Evolutionary conservation across 2,888 invertebrate genomes (phyloP), one percentile per base, ranked within the genome.

Genomic region (Schizaphis graminum): DNA sequence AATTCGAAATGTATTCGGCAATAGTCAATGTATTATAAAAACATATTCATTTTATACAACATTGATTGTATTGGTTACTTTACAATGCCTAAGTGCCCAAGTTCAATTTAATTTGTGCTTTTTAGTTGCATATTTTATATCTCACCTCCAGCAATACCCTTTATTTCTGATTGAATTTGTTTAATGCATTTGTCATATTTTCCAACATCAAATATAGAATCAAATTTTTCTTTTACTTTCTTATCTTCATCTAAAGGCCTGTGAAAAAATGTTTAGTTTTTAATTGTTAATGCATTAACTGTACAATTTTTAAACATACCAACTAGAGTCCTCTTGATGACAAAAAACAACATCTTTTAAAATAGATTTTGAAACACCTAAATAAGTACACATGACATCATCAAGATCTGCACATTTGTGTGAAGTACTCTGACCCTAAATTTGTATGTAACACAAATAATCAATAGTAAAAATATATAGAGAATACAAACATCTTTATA

Each of bases 261-360:
- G 95, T 26, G 95, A 95, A 88, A 94, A 95, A 94, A 35, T 47
- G 41, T 90, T 41, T 44, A 77, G 53, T 57, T 87, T 61, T 61
- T 13, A 89, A 11, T 61, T 61, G 1, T 26, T 92, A 16, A 86
- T 88, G 49, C 13, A 49, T 5, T 84, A 35, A 88, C 41, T 28
- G 10, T 0, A 67, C n/a, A 2, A 16, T 28, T 56, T 84, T 44
- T 44, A 67, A 49, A 93, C 95, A 95, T 95, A 96, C 97, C 99
- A 99, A 95, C 97, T 97, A 0, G 99, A 98, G 95, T 99, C 99
- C 96, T 99, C 99, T 97, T 99, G 99, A 96, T 99, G 99, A 95
- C 99, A 99, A 96, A 99, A 99, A 95, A 99, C 98, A 0, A 99
- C 99, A 96, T 98, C 98, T 95, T 98, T 99, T 94, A 99, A 96